phyloP scores from a whole-genome alignment of 1,140 invertebrate species.

The Listronotus bonariensis region DNA sequence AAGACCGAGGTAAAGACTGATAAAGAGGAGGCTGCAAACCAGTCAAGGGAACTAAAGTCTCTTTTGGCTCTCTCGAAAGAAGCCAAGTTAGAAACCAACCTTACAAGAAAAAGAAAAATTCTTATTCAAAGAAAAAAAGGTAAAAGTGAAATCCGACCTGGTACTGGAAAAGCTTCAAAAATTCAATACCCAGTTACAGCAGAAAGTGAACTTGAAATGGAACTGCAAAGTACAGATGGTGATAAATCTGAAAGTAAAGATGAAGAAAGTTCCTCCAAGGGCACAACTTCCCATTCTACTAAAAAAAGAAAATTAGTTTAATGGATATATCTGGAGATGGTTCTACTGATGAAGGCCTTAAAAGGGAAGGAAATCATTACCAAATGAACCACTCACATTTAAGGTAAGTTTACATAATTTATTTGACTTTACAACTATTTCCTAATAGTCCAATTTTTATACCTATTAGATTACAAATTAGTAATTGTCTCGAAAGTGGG shows the following conservation, averaged over 20 bases:
- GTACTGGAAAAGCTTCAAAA: slow-evolving; percentile 6
- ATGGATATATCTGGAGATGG: slow-evolving; percentile 26
- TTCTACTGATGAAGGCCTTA: slow-evolving; percentile 32
- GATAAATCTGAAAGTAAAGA: slow-evolving; percentile 21
- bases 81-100: slow-evolving; percentile 51
- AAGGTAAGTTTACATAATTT: slow-evolving; percentile 35
- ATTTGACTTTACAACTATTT: too few species aligned
- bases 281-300: slow-evolving; percentile 8
- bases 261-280: slow-evolving; percentile 2
- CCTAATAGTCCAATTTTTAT: too few species aligned
- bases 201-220: slow-evolving; percentile 43
- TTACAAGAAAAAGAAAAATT: slow-evolving; percentile 49
- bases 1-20: slow-evolving; percentile 3
- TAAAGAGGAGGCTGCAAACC: slow-evolving; percentile 11
- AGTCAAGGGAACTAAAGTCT: slow-evolving; percentile 47
- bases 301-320: slow-evolving; percentile 34
- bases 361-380: slow-evolving; percentile 33
- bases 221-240: slow-evolving; percentile 18
- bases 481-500: too few species aligned
- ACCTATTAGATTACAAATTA: too few species aligned
- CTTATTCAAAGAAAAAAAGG: slow-evolving; percentile 28
- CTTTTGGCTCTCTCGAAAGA: slow-evolving; percentile 51
- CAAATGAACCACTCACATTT: slow-evolving; percentile 25
- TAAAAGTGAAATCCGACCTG: slow-evolving; percentile 14
- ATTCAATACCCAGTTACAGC: slow-evolving; percentile 45